A percentile compares a stretch with the other conserved stretches of the same genome.
Evolutionary conservation across 2,113 vertebrate genomes (phyloP).

Genomic region (Azemiops feae): DNA sequence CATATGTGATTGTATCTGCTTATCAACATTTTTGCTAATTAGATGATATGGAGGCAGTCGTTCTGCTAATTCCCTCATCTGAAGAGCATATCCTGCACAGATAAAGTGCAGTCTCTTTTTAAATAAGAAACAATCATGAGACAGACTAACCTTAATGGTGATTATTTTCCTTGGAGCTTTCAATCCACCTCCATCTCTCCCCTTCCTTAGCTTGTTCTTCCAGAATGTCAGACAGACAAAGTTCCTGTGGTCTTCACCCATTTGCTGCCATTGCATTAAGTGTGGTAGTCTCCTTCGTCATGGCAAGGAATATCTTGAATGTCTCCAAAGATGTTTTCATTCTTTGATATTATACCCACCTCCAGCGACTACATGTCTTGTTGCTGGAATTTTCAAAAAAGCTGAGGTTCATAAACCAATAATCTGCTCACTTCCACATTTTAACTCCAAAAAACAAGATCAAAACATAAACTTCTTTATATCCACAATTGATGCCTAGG

Average conservation of each 20-base stretch:
- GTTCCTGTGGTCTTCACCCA: slow-evolving; percentile 13
- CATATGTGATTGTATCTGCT: slow-evolving; percentile 83
- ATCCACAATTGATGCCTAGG: background rate
- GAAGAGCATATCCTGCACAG: slow-evolving; percentile 76
- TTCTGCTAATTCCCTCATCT: slow-evolving; percentile 78
- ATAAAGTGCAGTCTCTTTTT: slow-evolving; percentile 74
- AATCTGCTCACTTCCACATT: background rate
- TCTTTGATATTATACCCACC: background rate
- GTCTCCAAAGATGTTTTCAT: background rate
- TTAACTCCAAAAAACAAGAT: background rate
- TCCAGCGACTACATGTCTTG: background rate
- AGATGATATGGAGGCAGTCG: slow-evolving; percentile 80
- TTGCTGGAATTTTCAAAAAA: background rate
- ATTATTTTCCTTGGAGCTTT: slow-evolving; percentile 69
- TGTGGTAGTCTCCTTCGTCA: accelerated
- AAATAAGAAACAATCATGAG: slow-evolving; percentile 75
- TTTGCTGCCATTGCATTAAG: background rate
- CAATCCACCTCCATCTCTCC: slow-evolving; percentile 45
- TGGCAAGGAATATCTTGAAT: background rate
- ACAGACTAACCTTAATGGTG: slow-evolving; percentile 74
- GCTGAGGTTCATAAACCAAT: background rate
- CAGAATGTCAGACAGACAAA: slow-evolving; percentile 44
- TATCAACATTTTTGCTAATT: slow-evolving; percentile 83
- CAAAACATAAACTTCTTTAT: background rate
- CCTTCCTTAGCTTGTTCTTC: slow-evolving; percentile 38